phyloP scores from a whole-genome alignment of 2,113 vertebrate genomes.

The Neolamprologus fasciatus region DNA sequence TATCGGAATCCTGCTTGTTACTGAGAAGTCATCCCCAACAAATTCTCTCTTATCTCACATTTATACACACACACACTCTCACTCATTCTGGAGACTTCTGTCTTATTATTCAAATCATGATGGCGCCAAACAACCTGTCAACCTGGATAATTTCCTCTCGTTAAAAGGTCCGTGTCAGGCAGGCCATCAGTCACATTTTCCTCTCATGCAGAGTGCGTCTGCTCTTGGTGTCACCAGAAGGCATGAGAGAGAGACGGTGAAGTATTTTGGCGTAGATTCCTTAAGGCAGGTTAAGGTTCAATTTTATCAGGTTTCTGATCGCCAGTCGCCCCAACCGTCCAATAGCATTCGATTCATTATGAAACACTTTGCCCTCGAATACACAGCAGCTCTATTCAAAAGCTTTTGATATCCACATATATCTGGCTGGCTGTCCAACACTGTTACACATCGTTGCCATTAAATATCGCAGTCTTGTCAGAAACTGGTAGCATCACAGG shows the following conservation, averaged over 20 bases:
- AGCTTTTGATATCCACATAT: neutral
- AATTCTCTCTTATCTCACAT: neutral
- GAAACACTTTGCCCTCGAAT: neutral
- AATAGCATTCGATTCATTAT: neutral
- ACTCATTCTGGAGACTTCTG: neutral
- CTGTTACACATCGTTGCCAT: neutral
- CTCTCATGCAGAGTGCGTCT: neutral
- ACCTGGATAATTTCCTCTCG: conserved; percentile 3
- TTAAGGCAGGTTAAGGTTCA: neutral
- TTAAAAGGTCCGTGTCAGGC: conserved; percentile 22
- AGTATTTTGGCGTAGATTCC: neutral
- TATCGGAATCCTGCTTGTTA: neutral
- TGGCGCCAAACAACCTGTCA: neutral
- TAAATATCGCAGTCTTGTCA: neutral
- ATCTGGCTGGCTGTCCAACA: neutral
- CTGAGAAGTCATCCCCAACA: neutral
- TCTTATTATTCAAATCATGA: neutral
- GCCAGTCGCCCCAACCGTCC: neutral
- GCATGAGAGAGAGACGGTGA: conserved; percentile 5
- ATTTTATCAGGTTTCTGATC: neutral
- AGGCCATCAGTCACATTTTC: conserved; percentile 16
- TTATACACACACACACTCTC: neutral
- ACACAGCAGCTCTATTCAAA: neutral
- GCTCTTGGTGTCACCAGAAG: neutral
- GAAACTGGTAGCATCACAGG: neutral